Evolutionary conservation across 2,113 vertebrate species (phyloP).

Genomic region (Amazona guildingii): DNA sequence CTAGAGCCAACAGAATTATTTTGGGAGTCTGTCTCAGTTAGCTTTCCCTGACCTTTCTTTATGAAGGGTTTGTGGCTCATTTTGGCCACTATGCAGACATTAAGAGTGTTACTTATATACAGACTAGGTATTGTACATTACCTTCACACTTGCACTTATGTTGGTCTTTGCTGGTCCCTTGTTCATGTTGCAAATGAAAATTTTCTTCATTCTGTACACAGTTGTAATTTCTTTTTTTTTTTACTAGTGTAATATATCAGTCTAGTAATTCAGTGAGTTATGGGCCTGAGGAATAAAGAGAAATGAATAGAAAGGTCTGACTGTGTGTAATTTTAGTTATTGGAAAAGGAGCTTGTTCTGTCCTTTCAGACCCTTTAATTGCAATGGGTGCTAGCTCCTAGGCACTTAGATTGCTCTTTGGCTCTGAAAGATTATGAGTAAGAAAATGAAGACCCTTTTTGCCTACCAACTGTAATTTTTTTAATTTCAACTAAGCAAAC

Average conservation of each 20-base stretch:
- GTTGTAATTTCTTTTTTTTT: background rate
- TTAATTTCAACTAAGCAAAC: background rate
- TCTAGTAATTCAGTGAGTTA: background rate
- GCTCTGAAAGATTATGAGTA: background rate
- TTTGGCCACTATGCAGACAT: background rate
- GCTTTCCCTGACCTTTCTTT: background rate
- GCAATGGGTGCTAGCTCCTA: background rate
- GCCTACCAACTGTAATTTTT: background rate
- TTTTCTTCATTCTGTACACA: background rate
- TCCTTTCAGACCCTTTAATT: background rate
- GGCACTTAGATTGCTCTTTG: background rate
- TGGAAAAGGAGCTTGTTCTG: background rate
- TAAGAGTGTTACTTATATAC: background rate
- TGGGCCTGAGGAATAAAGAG: background rate
- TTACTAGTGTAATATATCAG: background rate
- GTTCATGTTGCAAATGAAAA: background rate
- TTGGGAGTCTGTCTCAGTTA: background rate
- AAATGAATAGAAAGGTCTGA: background rate
- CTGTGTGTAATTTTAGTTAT: background rate
- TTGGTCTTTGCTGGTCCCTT: background rate
- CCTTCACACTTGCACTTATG: background rate
- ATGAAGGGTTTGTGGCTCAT: background rate
- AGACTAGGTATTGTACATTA: background rate
- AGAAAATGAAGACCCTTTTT: background rate
- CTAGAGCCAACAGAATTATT: background rate